These are phyloP conservation scores for Tichodroma muraria DNA, from an alignment of 2,113 vertebrate species.

Conservation along the genomic window DNA sequence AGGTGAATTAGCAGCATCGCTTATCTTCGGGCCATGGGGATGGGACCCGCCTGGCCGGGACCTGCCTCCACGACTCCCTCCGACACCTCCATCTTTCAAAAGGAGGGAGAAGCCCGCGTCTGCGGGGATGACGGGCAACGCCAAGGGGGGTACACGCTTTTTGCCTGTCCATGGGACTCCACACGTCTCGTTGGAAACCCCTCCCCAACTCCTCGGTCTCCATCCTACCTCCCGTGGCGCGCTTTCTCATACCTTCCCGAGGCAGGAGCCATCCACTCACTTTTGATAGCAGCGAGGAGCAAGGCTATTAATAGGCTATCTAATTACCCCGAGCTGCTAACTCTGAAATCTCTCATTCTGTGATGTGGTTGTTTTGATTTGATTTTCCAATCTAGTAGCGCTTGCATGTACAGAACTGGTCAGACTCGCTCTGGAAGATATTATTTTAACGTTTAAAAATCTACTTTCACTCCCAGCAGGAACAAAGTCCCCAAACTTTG, in stretches of 20 bases:
- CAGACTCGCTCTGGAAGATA: conserved; percentile 26
- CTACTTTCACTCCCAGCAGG: neutral
- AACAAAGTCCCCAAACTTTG: neutral
- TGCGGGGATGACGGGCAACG: neutral
- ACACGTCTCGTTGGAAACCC: neutral
- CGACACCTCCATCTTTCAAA: conserved; percentile 29
- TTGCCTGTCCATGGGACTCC: neutral
- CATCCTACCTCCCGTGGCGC: neutral
- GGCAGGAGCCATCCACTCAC: neutral
- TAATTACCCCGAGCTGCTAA: neutral
- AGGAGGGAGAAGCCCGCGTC: conserved; percentile 9
- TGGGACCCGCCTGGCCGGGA: neutral
- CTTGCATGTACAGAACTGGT: neutral
- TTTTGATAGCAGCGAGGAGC: neutral
- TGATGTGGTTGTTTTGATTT: conserved; percentile 52
- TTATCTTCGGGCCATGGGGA: neutral
- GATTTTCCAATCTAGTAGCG: neutral
- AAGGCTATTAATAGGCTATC: neutral
- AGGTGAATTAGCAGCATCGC: neutral
- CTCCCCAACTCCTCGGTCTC: neutral
- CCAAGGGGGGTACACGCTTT: neutral
- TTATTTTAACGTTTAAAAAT: neutral
- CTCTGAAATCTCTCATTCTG: conserved; percentile 1
- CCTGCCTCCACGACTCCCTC: neutral
- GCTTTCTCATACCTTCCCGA: neutral